Evolutionary conservation across 2,797 vertebrate species (phyloP).

Genomic region (Crax fasciolata): DNA sequence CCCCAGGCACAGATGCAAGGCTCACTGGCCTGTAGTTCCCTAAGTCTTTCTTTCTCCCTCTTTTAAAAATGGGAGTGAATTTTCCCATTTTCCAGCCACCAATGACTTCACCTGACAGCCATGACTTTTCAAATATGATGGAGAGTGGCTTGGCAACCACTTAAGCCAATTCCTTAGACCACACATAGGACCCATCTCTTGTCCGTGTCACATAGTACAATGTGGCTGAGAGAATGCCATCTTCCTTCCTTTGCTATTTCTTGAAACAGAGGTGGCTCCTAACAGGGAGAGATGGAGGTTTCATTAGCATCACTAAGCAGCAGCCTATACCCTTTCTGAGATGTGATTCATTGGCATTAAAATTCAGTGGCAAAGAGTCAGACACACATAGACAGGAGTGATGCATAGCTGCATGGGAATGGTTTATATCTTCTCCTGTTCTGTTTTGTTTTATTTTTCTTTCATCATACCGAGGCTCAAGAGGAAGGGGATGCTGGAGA

Average conservation of each 20-base stretch:
- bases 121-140: not conserved
- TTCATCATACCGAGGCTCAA: not conserved
- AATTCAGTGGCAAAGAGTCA: slow-evolving; percentile 9
- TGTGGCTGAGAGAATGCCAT: not conserved
- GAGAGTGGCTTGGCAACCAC: not conserved
- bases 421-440: not conserved
- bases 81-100: not conserved
- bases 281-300: not conserved
- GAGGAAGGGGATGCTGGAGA: slow-evolving; percentile 16
- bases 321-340: not conserved
- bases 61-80: not conserved
- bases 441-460: not conserved
- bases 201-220: fast-evolving
- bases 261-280: not conserved
- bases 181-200: fast-evolving
- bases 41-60: not conserved
- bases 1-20: not conserved
- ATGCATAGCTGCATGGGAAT: not conserved
- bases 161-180: not conserved
- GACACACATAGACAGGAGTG: not conserved
- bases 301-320: not conserved
- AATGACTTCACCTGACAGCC: not conserved
- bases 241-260: not conserved
- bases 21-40: not conserved
- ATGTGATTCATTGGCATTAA: not conserved